Base-by-base conservation (phyloP, 2,113 vertebrate species). In the Psephotus haematonotus region DNA sequence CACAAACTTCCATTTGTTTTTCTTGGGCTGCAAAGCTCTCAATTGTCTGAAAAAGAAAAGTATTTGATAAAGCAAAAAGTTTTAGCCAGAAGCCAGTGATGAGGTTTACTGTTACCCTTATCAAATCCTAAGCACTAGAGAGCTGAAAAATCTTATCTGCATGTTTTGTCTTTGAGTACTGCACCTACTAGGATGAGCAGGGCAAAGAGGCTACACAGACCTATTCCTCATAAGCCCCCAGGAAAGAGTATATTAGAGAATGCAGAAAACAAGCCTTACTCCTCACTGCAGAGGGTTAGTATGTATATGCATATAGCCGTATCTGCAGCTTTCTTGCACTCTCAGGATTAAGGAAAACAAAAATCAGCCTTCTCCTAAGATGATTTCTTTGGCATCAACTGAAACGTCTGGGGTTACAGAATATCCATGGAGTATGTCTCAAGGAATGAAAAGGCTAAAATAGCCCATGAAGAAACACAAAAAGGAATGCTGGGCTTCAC, bases 1-100 rank as follows among this genome's bases (percentile, higher is more conserved):
- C 99, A 95, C 99, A 99, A 92, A 99, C 99, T 98, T 99, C 99
- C 99, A 99, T 99, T 96, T 99, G 99, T 97, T 99, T 99, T 98
- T 99, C 99, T 96, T 99, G 99, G 69, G 99, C 99, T 41, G 99
- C 99, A 98, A 99, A 99, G 97, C 99, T 99, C 97, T 99, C 99
- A 64, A 99, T 99, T 11, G 99, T 99, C 99, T 99, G 95, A 87
- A 95, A 95, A 29, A 68, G 88, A 69, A 96, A 84, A 87, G 43
- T 23, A 88, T 19, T 53, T 23, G 9, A 13, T 62, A 68, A 47
- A 63, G 47, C 14, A 85, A 44, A 69, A 83, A 72, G 25, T 47
- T 84, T 77, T n/a, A 82, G 28, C 8, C 55, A 86, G 18, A 88
- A 67, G 55, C 11, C 46, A 92, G 59, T 4, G 8, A 89, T 78